Evolutionary conservation across 2,888 invertebrate species (phyloP).

Genomic region (Mamestra brassicae): DNA sequence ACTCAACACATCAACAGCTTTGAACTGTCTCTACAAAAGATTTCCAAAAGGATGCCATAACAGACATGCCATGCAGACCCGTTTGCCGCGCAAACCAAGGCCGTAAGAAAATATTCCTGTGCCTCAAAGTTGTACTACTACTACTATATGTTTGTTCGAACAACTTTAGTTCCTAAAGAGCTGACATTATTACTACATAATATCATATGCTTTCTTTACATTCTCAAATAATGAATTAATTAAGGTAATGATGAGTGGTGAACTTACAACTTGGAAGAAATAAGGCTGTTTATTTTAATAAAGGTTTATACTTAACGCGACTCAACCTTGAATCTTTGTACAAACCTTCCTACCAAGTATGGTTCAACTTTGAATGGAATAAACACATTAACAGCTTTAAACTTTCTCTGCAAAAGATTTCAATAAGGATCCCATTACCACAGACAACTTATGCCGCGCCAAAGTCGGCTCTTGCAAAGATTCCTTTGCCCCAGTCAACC

Average conservation of each 20-base stretch:
- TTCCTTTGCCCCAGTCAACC: not conserved
- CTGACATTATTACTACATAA: not conserved
- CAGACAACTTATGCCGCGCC: not conserved
- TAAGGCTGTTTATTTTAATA: too few species aligned
- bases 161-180: not conserved
- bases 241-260: too few species aligned
- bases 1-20: constrained; percentile 12
- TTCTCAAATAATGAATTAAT: too few species aligned
- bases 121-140: not conserved
- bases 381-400: constrained; percentile 3
- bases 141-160: too few species aligned
- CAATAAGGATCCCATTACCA: not conserved
- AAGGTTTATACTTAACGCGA: too few species aligned
- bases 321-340: too few species aligned
- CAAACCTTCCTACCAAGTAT: too few species aligned
- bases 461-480: constrained; percentile 1
- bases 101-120: not conserved
- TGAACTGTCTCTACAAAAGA: constrained; percentile 12
- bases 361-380: not conserved
- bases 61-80: not conserved
- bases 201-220: too few species aligned
- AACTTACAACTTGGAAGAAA: too few species aligned
- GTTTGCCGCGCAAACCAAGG: not conserved
- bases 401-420: not conserved
- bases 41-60: not conserved